phyloP scores from a whole-genome alignment of 2,113 vertebrate genomes.

The Phyllostomus hastatus region DNA sequence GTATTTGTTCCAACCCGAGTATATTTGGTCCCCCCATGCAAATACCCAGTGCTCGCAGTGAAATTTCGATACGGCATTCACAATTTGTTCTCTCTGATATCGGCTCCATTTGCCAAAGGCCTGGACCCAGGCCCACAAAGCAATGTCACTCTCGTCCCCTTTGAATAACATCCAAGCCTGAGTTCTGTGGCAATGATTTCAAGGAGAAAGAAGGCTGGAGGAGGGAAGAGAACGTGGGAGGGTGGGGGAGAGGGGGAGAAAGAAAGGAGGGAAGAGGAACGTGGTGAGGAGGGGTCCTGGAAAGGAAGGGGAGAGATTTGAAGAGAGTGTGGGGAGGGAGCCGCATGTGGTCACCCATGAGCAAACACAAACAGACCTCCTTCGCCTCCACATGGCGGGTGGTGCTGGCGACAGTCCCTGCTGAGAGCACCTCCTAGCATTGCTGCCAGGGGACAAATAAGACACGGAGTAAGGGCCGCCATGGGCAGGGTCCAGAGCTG shows the following conservation, averaged over 20 bases:
- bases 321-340: not conserved
- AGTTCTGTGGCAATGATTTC: not conserved
- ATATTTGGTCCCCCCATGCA: not conserved
- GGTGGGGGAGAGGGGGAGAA: not conserved
- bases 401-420: no score
- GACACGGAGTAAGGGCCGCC: rapidly evolving
- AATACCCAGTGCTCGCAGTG: not conserved
- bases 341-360: rapidly evolving
- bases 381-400: no score
- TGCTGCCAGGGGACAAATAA: no score
- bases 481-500: rapidly evolving
- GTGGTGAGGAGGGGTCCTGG: not conserved
- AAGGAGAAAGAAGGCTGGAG: not conserved
- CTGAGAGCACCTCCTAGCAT: not conserved
- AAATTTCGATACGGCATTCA: not conserved
- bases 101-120: constrained; percentile 24
- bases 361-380: not conserved
- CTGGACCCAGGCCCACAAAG: not conserved
- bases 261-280: rapidly evolving
- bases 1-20: not conserved
- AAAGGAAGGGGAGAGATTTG: not conserved
- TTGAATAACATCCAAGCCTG: not conserved
- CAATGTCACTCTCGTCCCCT: not conserved
- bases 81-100: not conserved
- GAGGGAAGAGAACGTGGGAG: not conserved